These are phyloP conservation scores for Hypercompe scribonia DNA, from an alignment of 2,888 invertebrate genomes.

Conservation along the genomic window DNA sequence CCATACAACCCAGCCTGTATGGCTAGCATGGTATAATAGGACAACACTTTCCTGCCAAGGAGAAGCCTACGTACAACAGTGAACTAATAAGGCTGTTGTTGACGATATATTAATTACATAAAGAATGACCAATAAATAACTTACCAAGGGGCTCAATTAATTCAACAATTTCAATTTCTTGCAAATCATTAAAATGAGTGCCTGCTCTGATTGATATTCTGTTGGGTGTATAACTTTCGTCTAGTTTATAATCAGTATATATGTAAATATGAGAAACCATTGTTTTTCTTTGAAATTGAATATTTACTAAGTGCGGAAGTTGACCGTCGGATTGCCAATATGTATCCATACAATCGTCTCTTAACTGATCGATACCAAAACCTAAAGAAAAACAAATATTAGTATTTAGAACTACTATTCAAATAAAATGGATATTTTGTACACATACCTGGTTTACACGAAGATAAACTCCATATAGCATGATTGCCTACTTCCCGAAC, in stretches of 20 bases:
- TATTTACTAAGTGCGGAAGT: constrained; percentile 98
- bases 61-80: too few relatives aligned
- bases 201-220: constrained; percentile 97
- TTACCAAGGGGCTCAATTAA: constrained; percentile 95
- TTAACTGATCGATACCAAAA: constrained; percentile 98
- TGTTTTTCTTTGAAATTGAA: constrained; percentile 98
- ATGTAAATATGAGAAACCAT: constrained; percentile 98
- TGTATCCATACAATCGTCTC: constrained; percentile 98
- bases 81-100: too few relatives aligned
- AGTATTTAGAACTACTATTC: not conserved
- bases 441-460: constrained; percentile 95
- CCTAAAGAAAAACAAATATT: constrained; percentile 85
- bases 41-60: too few relatives aligned
- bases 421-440: not conserved
- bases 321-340: constrained; percentile 99
- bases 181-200: constrained; percentile 98
- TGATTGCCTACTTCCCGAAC: constrained; percentile 94
- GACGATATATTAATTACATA: not conserved
- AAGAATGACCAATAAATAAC: constrained; percentile 27
- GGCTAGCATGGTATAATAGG: too few relatives aligned
- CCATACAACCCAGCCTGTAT: too few relatives aligned
- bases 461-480: constrained; percentile 99
- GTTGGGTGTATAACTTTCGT: constrained; percentile 99
- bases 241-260: constrained; percentile 98
- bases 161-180: constrained; percentile 97